phyloP scores from a whole-genome alignment of 2,888 invertebrate genomes.

The Spodoptera exigua region DNA sequence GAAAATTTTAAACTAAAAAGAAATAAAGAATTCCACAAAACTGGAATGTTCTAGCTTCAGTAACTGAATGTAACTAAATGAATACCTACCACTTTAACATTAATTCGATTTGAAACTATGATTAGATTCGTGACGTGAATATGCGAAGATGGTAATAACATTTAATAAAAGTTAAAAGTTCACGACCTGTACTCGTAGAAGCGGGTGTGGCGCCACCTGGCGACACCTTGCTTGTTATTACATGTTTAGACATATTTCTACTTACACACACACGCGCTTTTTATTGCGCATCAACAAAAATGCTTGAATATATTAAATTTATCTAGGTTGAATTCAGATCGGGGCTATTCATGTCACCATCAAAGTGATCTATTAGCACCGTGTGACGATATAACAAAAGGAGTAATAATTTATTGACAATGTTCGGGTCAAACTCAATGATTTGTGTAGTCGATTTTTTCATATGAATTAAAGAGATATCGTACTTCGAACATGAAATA shows the following conservation, averaged over 20 bases:
- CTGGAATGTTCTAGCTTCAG: too few relatives aligned
- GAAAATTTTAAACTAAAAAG: constrained; percentile 30
- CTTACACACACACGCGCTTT: constrained; percentile 24
- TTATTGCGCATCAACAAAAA: constrained; percentile 18
- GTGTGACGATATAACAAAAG: constrained; percentile 14
- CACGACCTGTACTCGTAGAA: constrained; percentile 10
- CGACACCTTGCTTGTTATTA: constrained; percentile 12
- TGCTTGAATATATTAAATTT: constrained; percentile 25
- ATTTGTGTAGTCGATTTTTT: constrained; percentile 19
- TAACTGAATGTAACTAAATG: too few relatives aligned
- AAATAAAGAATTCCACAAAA: constrained; percentile 5
- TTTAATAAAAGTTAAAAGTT: constrained; percentile 53
- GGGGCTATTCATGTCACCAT: constrained; percentile 10
- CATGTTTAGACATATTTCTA: constrained; percentile 9
- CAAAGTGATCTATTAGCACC: constrained; percentile 23
- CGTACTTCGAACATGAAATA: constrained; percentile 8
- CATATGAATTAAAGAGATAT: constrained; percentile 13
- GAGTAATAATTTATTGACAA: constrained; percentile 17
- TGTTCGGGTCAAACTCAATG: constrained; percentile 3
- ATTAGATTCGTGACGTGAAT: constrained; percentile 44
- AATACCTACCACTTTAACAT: constrained; percentile 3
- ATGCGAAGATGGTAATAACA: constrained; percentile 41
- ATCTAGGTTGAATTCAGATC: constrained; percentile 13
- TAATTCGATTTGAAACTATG: constrained; percentile 40
- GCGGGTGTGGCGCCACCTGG: background rate